Percentiles rank a stretch among this genome's conserved stretches.
Evolutionary conservation across 2,113 vertebrate species (phyloP).

Genomic region (Tursiops truncatus): DNA sequence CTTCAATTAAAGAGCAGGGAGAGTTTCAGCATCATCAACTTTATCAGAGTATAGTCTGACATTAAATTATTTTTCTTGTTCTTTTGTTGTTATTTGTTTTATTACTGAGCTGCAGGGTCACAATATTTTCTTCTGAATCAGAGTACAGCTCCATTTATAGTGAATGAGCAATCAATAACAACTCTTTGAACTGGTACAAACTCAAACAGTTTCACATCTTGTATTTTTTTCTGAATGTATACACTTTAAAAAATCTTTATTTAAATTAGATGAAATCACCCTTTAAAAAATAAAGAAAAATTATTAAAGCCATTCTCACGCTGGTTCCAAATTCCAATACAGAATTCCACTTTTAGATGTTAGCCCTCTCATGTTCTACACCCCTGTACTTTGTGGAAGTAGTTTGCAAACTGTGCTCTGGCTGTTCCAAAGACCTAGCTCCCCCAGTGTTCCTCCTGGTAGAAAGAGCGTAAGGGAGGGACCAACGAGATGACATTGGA

Average conservation of each 20-base stretch:
- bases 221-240: background rate
- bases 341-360: background rate
- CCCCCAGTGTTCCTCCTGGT: background rate
- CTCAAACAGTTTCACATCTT: background rate
- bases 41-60: background rate
- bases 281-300: background rate
- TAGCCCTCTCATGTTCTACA: fast-evolving
- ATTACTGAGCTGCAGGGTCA: background rate
- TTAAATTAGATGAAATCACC: background rate
- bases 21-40: background rate
- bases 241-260: background rate
- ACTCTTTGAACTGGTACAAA: background rate
- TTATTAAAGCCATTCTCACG: background rate
- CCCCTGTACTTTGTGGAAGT: background rate
- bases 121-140: slow-evolving; percentile 13
- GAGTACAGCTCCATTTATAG: background rate
- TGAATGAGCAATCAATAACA: background rate
- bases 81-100: slow-evolving; percentile 23
- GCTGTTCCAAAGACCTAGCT: background rate
- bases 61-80: background rate
- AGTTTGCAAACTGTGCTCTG: background rate
- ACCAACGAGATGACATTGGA: fast-evolving
- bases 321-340: background rate
- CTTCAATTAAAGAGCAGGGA: background rate
- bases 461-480: background rate